Evolutionary conservation across 1,140 invertebrate species (phyloP).

Genomic region (Drosophila sucinea): DNA sequence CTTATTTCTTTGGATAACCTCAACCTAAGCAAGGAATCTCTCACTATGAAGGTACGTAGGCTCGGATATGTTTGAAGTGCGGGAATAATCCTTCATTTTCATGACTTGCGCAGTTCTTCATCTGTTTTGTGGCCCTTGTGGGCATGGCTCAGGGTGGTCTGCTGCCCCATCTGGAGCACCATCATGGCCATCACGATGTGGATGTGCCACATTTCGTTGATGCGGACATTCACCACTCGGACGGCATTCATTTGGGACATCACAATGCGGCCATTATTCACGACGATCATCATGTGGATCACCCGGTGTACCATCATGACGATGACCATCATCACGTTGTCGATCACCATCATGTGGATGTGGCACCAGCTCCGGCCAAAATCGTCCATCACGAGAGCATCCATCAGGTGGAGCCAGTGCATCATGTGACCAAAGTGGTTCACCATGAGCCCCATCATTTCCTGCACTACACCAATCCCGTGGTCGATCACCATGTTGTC

Average conservation of each 20-base stretch:
- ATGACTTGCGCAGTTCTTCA: slow-evolving; percentile 48
- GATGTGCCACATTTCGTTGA: slow-evolving; percentile 27
- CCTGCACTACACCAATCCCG: slow-evolving; percentile 68
- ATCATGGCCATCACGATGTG: slow-evolving; percentile 30
- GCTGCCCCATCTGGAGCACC: slow-evolving; percentile 62
- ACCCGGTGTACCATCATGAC: slow-evolving; percentile 68
- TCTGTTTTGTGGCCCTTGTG: slow-evolving; percentile 72
- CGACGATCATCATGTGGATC: slow-evolving; percentile 56
- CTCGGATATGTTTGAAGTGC: neutral
- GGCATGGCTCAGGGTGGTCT: slow-evolving; percentile 68
- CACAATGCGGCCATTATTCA: slow-evolving; percentile 40
- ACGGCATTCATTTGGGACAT: slow-evolving; percentile 48
- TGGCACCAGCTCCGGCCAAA: slow-evolving; percentile 50
- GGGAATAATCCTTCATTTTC: neutral
- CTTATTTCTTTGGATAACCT: slow-evolving; percentile 63
- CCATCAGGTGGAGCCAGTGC: slow-evolving; percentile 67
- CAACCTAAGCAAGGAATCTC: slow-evolving; percentile 75
- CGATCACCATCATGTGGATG: slow-evolving; percentile 44
- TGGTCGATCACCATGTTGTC: slow-evolving; percentile 70
- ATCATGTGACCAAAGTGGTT: slow-evolving; percentile 73
- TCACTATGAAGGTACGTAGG: slow-evolving; percentile 69
- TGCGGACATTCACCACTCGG: slow-evolving; percentile 29
- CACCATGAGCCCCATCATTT: slow-evolving; percentile 74
- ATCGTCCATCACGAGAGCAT: slow-evolving; percentile 70
- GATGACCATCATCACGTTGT: slow-evolving; percentile 55